phyloP scores from a whole-genome alignment of 2,888 invertebrate genomes.

The Drosophila ustulata region DNA sequence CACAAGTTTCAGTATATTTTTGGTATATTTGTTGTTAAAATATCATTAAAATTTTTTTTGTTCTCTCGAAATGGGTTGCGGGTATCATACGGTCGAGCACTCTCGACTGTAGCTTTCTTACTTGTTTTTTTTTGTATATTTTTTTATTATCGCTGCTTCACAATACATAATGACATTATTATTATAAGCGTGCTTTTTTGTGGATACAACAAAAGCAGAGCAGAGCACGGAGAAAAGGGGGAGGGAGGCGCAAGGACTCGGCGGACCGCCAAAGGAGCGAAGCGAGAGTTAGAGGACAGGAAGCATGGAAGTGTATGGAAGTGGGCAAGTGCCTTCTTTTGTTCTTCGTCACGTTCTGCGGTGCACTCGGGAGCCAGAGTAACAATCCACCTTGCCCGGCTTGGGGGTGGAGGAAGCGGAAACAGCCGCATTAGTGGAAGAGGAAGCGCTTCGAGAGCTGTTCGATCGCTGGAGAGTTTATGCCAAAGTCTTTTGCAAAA shows the following conservation, averaged over 20 bases:
- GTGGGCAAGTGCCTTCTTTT: conserved; percentile 83
- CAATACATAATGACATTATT: conserved; percentile 72
- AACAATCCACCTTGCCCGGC: conserved; percentile 50
- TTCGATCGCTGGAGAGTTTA: conserved; percentile 67
- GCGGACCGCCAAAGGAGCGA: conserved; percentile 38
- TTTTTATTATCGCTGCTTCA: conserved; percentile 26
- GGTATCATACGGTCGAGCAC: too few species aligned
- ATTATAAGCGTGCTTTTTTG: conserved; percentile 80
- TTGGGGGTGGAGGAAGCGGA: conserved; percentile 59
- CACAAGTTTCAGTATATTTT: too few species aligned
- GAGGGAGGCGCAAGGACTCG: conserved; percentile 4
- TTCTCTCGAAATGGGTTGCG: too few species aligned
- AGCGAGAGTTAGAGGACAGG: conserved; percentile 48
- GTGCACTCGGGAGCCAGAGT: conserved; percentile 61
- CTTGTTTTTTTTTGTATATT: conserved; percentile 3
- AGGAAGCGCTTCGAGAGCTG: conserved; percentile 47
- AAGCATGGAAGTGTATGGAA: conserved; percentile 67
- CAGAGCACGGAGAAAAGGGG: neutral
- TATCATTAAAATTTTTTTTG: too few species aligned
- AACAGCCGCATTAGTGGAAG: conserved; percentile 56
- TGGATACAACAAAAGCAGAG: conserved; percentile 68
- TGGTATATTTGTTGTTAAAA: too few species aligned
- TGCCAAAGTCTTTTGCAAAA: conserved; percentile 52
- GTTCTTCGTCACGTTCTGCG: conserved; percentile 84
- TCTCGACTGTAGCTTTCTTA: too few species aligned